Evolutionary conservation across 2,888 invertebrate species (phyloP).

Genomic region (Drosophila sordidapex): DNA sequence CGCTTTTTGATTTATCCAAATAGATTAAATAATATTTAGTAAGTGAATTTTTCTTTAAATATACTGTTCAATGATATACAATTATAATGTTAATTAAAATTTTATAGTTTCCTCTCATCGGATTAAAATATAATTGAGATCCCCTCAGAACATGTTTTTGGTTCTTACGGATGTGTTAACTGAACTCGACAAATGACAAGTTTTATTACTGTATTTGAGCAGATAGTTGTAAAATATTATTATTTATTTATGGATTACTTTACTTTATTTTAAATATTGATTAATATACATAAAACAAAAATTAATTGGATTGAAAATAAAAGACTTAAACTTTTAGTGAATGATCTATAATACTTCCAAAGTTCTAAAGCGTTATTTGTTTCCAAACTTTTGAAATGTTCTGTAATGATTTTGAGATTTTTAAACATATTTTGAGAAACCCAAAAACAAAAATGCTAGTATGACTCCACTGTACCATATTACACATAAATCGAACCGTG

Average conservation of each 20-base stretch:
- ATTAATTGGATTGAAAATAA: not conserved
- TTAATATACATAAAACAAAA: not conserved
- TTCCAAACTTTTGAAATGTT: not conserved
- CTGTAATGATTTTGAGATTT: not conserved
- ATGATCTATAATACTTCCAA: not conserved
- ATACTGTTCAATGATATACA: too few species aligned
- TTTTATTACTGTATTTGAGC: not conserved
- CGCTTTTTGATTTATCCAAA: too few species aligned
- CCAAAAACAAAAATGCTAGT: not conserved
- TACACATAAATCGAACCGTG: conserved; percentile 4
- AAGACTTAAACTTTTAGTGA: too few species aligned
- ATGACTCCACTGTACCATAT: not conserved
- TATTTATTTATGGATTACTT: not conserved
- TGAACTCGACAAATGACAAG: not conserved
- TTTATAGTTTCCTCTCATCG: too few species aligned
- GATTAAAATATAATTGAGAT: not conserved
- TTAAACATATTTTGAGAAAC: not conserved
- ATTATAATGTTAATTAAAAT: too few species aligned
- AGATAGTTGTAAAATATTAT: not conserved
- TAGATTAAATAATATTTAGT: not conserved
- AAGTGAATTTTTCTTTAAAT: too few species aligned
- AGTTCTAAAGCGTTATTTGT: not conserved
- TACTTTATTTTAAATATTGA: not conserved
- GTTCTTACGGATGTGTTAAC: not conserved
- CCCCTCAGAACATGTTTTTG: not conserved